Base-by-base conservation (phyloP, 1,140 invertebrate species). In the Platyura marginata region DNA sequence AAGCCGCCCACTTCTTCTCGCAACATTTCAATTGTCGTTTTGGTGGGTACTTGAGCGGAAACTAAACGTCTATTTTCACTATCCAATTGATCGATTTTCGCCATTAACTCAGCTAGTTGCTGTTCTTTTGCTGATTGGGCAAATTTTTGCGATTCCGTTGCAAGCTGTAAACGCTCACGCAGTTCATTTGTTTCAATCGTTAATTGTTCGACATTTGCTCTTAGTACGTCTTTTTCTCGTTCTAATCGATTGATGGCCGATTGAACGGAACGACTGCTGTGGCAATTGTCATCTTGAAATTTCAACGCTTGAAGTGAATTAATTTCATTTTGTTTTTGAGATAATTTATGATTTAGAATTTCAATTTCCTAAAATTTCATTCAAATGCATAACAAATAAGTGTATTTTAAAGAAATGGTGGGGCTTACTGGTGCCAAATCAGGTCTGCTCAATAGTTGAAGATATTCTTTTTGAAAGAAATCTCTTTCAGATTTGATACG, bases 381-480 rank as follows among this genome's bases (percentile, higher is more conserved):
- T 18, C 36, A 18, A 10, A 38, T 38, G 19, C 15, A 18, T 15
- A n/a, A n/a, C 16, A n/a, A n/a, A 11, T 4, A 34, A n/a, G 32
- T n/a, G 32, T 34, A n/a, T 11, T 13, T 34, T 34, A 3, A 11
- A 15, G 11, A 34, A 34, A 3, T n/a, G 32, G 16, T 34, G 13
- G 6, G 19, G 16, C 11, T 20, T 18, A 20, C 6, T 20, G 16
- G 16, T 18, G 4, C 9, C 16, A 38, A 38, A 10, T 20, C n/a
- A n/a, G 36, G 36, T 18, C 19, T 18, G 20, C 19, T 38, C 16
- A 38, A 38, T 2, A 57, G 42, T 0, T 55, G 49, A 8, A 60
- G 40, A n/a, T 58, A 61, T 44, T 61, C 58, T 38, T 55, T 60
- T 22, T 61, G 56, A 20, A 57, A 61, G 41, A 60, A 60, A 21